phyloP scores from a whole-genome alignment of 2,888 invertebrate genomes.

The Brachyptera risi region DNA sequence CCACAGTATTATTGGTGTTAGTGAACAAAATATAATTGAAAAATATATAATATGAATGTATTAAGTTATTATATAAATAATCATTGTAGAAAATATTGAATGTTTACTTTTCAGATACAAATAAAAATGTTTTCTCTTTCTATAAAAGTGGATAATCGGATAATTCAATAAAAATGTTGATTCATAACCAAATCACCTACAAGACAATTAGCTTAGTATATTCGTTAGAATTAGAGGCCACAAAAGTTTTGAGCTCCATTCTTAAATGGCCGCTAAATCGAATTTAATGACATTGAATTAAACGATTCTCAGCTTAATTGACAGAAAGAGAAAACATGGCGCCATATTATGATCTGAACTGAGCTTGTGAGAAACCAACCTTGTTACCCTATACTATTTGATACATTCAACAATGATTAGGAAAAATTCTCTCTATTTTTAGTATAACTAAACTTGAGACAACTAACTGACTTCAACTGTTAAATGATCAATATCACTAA shows the following conservation, averaged over 20 bases:
- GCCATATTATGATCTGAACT: not conserved
- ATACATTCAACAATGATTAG: too few species aligned
- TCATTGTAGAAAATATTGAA: not conserved
- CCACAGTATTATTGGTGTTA: too few species aligned
- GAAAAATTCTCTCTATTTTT: too few species aligned
- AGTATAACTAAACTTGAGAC: too few species aligned
- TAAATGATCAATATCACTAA: too few species aligned
- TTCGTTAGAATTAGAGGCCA: constrained; percentile 11
- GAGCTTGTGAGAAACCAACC: too few species aligned
- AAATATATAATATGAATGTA: not conserved
- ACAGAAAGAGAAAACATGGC: constrained; percentile 5
- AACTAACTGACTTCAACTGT: too few species aligned
- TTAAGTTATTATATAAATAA: not conserved
- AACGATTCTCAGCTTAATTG: not conserved
- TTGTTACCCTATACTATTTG: too few species aligned
- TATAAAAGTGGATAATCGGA: not conserved
- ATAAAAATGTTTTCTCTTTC: not conserved
- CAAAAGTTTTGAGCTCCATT: constrained; percentile 12
- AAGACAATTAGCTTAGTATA: too few species aligned
- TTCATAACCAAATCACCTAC: not conserved
- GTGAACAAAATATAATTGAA: not conserved
- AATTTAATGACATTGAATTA: not conserved
- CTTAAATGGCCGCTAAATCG: constrained; percentile 15
- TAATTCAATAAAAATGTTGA: not conserved
- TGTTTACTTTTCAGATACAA: too few species aligned